Conservation (phyloP, 2,113 vertebrate species). For the Aramus guarauna region DNA sequence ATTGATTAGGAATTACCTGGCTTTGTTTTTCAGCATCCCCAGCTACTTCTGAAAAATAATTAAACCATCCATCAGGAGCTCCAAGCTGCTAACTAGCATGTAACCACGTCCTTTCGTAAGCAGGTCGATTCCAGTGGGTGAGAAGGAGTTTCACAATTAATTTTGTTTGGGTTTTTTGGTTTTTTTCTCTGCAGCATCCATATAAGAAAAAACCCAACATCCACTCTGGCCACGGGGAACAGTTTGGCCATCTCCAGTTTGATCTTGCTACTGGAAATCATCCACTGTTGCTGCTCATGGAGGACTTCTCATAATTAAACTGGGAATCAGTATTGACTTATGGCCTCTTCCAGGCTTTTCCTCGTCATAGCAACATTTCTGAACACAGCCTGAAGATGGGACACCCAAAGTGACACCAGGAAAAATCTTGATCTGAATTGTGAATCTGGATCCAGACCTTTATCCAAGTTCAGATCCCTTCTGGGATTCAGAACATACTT, state of each 20-base stretch:
- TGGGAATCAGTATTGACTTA: neutral
- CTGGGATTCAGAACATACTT: neutral
- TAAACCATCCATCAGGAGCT: neutral
- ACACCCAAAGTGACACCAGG: neutral
- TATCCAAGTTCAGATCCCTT: neutral
- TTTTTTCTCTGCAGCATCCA: neutral
- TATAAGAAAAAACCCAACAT: neutral
- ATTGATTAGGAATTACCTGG: neutral
- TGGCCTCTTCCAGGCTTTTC: neutral
- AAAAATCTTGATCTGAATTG: neutral
- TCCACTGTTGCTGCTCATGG: neutral
- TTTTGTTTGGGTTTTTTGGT: neutral
- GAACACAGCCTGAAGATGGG: neutral
- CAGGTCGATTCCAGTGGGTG: neutral
- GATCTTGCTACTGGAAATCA: neutral
- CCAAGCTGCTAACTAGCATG: neutral
- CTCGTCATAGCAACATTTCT: neutral
- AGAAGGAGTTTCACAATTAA: neutral
- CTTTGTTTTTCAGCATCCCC: neutral
- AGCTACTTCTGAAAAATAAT: neutral
- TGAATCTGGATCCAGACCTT: neutral
- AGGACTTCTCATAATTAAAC: neutral
- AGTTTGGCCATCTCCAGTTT: neutral
- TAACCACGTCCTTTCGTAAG: neutral
- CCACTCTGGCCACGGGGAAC: fast-evolving